Percentiles rank a stretch among this genome's conserved stretches.
phyloP scores from a whole-genome alignment of 2,113 vertebrate genomes.

The Syngnathus scovelli region DNA sequence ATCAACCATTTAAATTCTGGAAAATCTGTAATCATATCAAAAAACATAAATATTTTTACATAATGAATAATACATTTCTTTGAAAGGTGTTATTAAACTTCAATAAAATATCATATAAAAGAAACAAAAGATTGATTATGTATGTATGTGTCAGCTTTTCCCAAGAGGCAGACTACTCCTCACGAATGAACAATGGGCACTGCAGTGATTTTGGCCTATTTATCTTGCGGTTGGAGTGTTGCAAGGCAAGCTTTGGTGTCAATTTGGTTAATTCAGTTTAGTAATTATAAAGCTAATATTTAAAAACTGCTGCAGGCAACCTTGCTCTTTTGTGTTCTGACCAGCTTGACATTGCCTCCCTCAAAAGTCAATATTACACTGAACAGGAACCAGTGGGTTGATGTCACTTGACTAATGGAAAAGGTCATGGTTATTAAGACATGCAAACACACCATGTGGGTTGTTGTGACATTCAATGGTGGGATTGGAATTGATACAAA shows the following conservation, averaged over 20 bases:
- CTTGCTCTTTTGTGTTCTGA: slow-evolving; percentile 4
- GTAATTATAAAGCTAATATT: slow-evolving; percentile 32
- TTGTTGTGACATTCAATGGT: slow-evolving; percentile 43
- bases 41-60: neutral
- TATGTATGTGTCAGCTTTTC: neutral
- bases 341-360: slow-evolving; percentile 22
- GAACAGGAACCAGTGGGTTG: slow-evolving; percentile 32
- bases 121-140: neutral
- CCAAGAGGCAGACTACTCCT: neutral
- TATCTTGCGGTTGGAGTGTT: neutral
- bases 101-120: neutral
- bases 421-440: slow-evolving; percentile 58
- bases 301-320: neutral
- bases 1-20: too few species aligned
- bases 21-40: neutral
- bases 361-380: slow-evolving; percentile 36
- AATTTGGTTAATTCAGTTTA: neutral
- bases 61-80: neutral
- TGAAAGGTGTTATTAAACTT: neutral
- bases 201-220: neutral
- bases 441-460: slow-evolving; percentile 36
- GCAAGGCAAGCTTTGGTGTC: neutral
- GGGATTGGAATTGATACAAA: slow-evolving; percentile 47
- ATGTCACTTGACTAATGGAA: slow-evolving; percentile 44
- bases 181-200: neutral